Conservation (phyloP, 2,888 invertebrate genomes). For the Tridacna gigas region DNA sequence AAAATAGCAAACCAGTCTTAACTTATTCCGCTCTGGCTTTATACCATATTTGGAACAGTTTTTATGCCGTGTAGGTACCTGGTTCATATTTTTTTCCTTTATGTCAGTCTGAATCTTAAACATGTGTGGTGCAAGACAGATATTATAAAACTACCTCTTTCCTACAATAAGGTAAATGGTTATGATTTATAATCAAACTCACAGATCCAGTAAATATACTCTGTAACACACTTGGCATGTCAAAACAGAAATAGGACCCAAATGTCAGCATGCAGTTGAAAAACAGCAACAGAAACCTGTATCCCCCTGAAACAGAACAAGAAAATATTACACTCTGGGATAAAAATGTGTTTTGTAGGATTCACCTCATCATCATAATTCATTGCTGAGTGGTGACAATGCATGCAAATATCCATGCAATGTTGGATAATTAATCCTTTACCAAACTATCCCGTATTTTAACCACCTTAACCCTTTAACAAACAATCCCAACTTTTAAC, state of each 20-base stretch:
- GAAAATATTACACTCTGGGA: too few species aligned
- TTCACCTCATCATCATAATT: background rate
- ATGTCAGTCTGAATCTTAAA: too few species aligned
- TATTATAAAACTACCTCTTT: too few species aligned
- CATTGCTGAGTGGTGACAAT: background rate
- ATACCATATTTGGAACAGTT: too few species aligned
- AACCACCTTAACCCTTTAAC: background rate
- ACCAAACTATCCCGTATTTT: too few species aligned
- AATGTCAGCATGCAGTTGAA: constrained; percentile 85
- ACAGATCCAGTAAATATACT: constrained; percentile 79
- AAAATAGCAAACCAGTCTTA: too few species aligned
- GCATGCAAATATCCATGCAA: background rate
- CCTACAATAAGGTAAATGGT: too few species aligned
- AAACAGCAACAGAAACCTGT: constrained; percentile 83
- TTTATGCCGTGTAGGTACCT: too few species aligned
- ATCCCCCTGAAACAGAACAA: constrained; percentile 74
- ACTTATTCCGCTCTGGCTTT: too few species aligned
- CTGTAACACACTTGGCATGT: constrained; percentile 85
- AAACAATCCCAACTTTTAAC: background rate
- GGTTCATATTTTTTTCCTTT: too few species aligned
- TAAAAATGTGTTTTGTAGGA: background rate
- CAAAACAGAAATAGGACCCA: constrained; percentile 85
- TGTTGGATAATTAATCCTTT: too few species aligned
- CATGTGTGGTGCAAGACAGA: too few species aligned
- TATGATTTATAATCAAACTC: background rate